Base-by-base conservation (phyloP, 2,113 vertebrate species). In the Perca schrenkii region DNA sequence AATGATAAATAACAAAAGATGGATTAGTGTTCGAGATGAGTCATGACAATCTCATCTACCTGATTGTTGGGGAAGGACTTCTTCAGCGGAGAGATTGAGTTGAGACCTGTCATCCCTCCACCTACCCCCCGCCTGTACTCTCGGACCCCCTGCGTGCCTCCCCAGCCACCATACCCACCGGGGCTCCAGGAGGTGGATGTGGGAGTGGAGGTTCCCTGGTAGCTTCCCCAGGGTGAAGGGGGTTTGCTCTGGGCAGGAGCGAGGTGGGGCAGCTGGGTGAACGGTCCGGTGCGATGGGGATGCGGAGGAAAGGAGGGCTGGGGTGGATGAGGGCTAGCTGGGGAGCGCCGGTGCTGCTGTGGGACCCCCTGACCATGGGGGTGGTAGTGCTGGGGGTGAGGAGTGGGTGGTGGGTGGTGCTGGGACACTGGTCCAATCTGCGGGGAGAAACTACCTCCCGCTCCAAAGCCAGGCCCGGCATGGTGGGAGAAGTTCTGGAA, bases 401-500 rank as follows among this genome's bases (percentile, higher is more conserved):
- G 97, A 79, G 97, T 95, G 28, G 97, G 96, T 68, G 97, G 97
- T 68, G 97, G 97, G 91, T 98, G 98, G 92, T 98, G 98, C 94
- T 99, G 98, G 46, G 98, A 97, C 64, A 99, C 96, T 77, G 97
- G 97, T 91, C 97, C 98, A 6, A 99, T 97, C 92, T 99, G 98
- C 8, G 98, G 97, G 73, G 98, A 99, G 94, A 99, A 99, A 92
- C 96, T 97, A 80, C 98, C 97, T 61, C 93, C 94, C 0, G 78
- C 89, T 11, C 98, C 97, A 69, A 99, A 99, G 86, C 97, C 97
- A 78, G 98, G 97, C 87, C 97, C 97, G 77, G 98, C 96, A 0
- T 99, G 98, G 86, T 99, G 98, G 84, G 98, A 97, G 88, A 99
- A 99, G 96, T 98, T 99, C 90, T 98, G 98, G 93, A 99, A 99